A percentile compares a stretch with the other conserved stretches of the same genome.
These are phyloP conservation scores for Anoplolepis gracilipes DNA, from an alignment of 1,140 invertebrate species.

Conservation along the genomic window DNA sequence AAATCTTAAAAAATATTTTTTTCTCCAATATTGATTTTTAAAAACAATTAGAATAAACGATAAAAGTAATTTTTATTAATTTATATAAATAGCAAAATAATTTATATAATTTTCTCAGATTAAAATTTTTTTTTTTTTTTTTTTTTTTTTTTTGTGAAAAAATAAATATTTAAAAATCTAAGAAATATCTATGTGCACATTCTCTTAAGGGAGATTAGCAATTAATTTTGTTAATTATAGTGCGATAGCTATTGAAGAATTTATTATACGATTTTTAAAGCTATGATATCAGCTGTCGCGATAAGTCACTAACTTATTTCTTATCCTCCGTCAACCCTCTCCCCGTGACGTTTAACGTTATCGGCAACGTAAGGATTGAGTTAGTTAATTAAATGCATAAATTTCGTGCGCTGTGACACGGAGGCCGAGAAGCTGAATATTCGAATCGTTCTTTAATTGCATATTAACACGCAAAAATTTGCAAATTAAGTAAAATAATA, in stretches of 20 bases:
- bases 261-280: conserved; percentile 45
- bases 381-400: conserved; percentile 60
- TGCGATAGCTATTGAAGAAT: conserved; percentile 27
- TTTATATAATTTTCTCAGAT: background rate
- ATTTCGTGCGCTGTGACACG: conserved; percentile 46
- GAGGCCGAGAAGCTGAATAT: conserved; percentile 30
- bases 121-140: background rate
- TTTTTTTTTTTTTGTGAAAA: background rate
- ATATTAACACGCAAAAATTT: conserved; percentile 56
- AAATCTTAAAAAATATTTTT: background rate
- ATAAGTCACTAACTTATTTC: conserved; percentile 42
- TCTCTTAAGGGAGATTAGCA: background rate
- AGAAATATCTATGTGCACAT: background rate
- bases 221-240: conserved; percentile 17
- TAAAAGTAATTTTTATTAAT: background rate
- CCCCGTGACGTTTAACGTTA: conserved; percentile 49
- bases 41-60: background rate
- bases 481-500: conserved; percentile 57
- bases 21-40: background rate
- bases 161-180: background rate
- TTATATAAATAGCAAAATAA: background rate
- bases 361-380: conserved; percentile 43
- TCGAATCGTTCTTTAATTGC: conserved; percentile 41
- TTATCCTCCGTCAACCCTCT: conserved; percentile 17
- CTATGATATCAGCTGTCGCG: conserved; percentile 27